Base-by-base conservation (phyloP, 2,888 invertebrate species). In the Latrodectus hesperus region DNA sequence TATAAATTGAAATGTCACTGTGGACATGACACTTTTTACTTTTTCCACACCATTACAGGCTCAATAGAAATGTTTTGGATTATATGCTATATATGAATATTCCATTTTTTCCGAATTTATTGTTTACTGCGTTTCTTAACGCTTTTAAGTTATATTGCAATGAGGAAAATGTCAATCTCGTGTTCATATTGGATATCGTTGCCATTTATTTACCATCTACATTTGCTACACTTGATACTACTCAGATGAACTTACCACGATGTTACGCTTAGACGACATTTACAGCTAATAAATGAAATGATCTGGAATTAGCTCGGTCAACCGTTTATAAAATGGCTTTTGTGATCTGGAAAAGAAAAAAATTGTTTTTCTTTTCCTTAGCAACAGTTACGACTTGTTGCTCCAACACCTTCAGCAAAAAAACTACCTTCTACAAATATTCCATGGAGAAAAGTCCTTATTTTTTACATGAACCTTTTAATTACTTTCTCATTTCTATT, bases 291-390 rank as follows among this genome's bases (percentile, higher is more conserved):
- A 71, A 71, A 55, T 79, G 71, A 79, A 79, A 55, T n/a, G 79
- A 70, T 79, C 71, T 71, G 49, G 60, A 71, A 60, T 79, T 26
- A n/a, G 51, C 49, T 70, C 79, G 79, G 71, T 79, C 71, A 79
- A 79, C 38, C 79, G 77, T 77, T 17, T 26, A 22, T 77, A 16
- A 77, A 77, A 53, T 26, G 68, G 22, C 68, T 67, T 67, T 77
- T 68, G 68, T 55, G 74, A 77, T 16, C 60, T 11, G 60, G n/a
- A 60, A 60, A 60, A 14, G 68, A 52, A 77, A 77, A 14, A 67
- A 68, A 68, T 51, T 53, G 68, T 49, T 26, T 65, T 17, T 49
- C n/a, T 26, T 65, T 65, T 77, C 77, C 77, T 77, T 67, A 9
- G 68, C 68, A 68, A 52, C 68, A 68, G 52, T 68, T 77, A 77